Evolutionary conservation across 2,797 vertebrate species (phyloP).

Genomic region (Pseudotriccus pelzelni): DNA sequence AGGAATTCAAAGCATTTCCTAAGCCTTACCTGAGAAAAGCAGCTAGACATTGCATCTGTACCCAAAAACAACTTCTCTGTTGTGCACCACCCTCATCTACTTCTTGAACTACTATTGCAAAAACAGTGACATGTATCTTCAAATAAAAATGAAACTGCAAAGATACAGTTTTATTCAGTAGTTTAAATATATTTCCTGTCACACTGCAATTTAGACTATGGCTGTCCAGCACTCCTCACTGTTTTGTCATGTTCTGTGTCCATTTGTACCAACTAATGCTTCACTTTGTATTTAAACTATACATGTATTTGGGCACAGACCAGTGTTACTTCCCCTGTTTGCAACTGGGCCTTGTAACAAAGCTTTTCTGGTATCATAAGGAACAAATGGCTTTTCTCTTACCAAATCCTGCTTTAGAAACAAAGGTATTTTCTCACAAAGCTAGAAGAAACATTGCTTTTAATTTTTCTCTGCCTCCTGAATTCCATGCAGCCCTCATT

Average conservation of each 20-base stretch:
- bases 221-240: neutral
- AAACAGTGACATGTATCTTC: neutral
- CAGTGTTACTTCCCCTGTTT: neutral
- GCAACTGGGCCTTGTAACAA: neutral
- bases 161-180: neutral
- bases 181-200: neutral
- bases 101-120: neutral
- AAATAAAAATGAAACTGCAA: neutral
- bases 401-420: neutral
- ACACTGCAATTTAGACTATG: neutral
- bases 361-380: neutral
- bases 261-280: neutral
- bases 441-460: neutral
- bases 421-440: neutral
- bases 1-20: neutral
- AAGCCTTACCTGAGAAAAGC: neutral
- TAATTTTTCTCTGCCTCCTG: neutral
- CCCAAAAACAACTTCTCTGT: neutral
- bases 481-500: neutral
- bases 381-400: neutral
- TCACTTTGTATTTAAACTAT: neutral
- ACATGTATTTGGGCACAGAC: neutral
- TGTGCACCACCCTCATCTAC: neutral
- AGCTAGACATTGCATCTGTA: neutral
- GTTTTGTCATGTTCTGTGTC: neutral